These are phyloP conservation scores for Caradrina clavipalpis DNA, from an alignment of 2,888 invertebrate species.

Conservation along the genomic window DNA sequence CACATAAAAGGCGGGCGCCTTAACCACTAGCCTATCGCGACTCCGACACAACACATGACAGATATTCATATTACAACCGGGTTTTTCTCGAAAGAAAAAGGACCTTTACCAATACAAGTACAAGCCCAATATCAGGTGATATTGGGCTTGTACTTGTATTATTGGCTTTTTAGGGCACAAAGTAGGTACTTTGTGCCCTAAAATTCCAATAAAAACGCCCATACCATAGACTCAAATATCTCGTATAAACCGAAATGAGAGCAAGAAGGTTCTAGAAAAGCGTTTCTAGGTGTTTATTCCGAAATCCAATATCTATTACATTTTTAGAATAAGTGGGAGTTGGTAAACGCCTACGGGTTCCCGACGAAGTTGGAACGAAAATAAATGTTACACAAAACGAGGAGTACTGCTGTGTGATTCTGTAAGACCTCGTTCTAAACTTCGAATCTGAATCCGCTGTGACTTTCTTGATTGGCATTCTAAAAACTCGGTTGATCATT, in stretches of 20 bases:
- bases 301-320: slow-evolving; percentile 45
- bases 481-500: no score
- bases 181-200: no score
- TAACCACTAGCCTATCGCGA: no score
- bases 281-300: slow-evolving; percentile 15
- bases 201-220: slow-evolving; percentile 15
- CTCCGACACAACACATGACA: neutral
- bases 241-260: slow-evolving; percentile 33
- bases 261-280: slow-evolving; percentile 6
- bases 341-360: slow-evolving; percentile 19
- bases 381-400: slow-evolving; percentile 1
- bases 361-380: neutral
- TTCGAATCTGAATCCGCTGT: no score
- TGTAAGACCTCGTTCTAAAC: no score
- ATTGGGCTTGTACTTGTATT: no score
- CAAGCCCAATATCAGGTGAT: neutral
- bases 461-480: no score
- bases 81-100: neutral
- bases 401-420: no score
- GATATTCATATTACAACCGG: neutral
- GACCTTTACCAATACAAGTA: neutral
- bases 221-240: slow-evolving; percentile 16
- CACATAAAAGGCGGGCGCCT: no score
- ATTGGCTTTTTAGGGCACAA: no score
- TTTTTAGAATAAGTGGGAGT: slow-evolving; percentile 38